Conservation (phyloP, 2,888 invertebrate genomes). For the Trichacis sp. region DNA sequence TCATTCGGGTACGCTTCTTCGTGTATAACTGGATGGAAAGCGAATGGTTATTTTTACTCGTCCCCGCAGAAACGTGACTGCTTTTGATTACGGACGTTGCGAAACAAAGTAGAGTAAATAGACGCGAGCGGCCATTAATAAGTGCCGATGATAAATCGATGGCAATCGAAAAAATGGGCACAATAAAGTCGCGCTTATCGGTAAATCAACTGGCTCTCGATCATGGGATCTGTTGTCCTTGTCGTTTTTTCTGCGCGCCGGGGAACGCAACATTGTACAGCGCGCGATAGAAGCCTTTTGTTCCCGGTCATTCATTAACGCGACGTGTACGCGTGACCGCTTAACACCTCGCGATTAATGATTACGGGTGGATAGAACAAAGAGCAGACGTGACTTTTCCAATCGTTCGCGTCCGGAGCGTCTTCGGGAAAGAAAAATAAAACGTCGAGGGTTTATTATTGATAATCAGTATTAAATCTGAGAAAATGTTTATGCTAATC, state of each 20-base stretch:
- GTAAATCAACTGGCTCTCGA: neutral
- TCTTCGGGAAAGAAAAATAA: no score
- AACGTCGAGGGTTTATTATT: constrained; percentile 32
- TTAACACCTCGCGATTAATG: constrained; percentile 28
- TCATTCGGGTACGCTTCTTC: neutral
- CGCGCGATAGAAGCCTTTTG: constrained; percentile 18
- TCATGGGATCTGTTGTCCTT: neutral
- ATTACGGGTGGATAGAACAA: constrained; percentile 31
- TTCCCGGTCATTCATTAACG: constrained; percentile 22
- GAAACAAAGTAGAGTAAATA: constrained; percentile 3
- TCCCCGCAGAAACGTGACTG: constrained; percentile 1
- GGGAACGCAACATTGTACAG: neutral
- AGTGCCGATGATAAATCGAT: neutral
- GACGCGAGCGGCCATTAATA: neutral
- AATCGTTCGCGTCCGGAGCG: no score
- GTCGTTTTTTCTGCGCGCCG: neutral
- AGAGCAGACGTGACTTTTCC: constrained; percentile 6
- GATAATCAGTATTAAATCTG: constrained; percentile 37
- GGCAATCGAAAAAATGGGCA: constrained; percentile 1
- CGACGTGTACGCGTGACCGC: constrained; percentile 20
- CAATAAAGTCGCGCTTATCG: constrained; percentile 2
- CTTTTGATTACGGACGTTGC: neutral
- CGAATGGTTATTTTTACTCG: constrained; percentile 22
- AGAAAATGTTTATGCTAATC: constrained; percentile 39
- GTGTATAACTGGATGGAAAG: neutral